A percentile compares a stretch with the other conserved stretches of the same genome.
Conservation (phyloP, 2,888 invertebrate genomes). For the Lomographa bimaculata region DNA sequence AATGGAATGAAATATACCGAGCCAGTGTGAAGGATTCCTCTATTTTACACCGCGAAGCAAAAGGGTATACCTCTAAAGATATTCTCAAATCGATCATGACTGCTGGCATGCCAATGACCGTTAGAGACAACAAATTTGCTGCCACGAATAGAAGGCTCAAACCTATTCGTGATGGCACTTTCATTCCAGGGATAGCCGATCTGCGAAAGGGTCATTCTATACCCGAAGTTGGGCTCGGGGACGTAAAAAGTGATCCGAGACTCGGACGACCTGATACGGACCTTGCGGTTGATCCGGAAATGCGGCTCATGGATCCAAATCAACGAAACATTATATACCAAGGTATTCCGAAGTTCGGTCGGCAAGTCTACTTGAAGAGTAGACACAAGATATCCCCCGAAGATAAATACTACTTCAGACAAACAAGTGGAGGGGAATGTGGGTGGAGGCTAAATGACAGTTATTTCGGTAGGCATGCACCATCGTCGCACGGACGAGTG, state of each 20-base stretch:
- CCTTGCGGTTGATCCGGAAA: constrained; percentile 42
- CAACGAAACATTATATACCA: constrained; percentile 22
- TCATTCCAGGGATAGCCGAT: constrained; percentile 35
- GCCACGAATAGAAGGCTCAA: constrained; percentile 36
- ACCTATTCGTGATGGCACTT: constrained; percentile 40
- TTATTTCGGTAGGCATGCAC: constrained; percentile 1
- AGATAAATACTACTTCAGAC: constrained; percentile 36
- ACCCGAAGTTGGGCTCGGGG: constrained; percentile 48
- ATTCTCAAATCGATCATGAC: constrained; percentile 31
- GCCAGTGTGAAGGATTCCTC: constrained; percentile 45
- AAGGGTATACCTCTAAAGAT: constrained; percentile 42
- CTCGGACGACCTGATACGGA: constrained; percentile 46
- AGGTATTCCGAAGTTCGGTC: constrained; percentile 24
- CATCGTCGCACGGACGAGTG: constrained; percentile 22
- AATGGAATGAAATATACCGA: constrained; percentile 43
- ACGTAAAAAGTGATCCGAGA: constrained; percentile 47
- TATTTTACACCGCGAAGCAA: constrained; percentile 42
- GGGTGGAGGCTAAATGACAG: constrained; percentile 38
- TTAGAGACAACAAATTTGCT: constrained; percentile 40
- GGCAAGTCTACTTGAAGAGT: constrained; percentile 32
- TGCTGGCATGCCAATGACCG: constrained; percentile 38
- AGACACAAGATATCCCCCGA: constrained; percentile 34
- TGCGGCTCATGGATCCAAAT: constrained; percentile 47
- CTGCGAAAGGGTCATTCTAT: constrained; percentile 48
- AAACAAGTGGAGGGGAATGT: constrained; percentile 34